These are phyloP conservation scores for Cosmia pyralina DNA, from an alignment of 2,888 invertebrate species.

Conservation along the genomic window DNA sequence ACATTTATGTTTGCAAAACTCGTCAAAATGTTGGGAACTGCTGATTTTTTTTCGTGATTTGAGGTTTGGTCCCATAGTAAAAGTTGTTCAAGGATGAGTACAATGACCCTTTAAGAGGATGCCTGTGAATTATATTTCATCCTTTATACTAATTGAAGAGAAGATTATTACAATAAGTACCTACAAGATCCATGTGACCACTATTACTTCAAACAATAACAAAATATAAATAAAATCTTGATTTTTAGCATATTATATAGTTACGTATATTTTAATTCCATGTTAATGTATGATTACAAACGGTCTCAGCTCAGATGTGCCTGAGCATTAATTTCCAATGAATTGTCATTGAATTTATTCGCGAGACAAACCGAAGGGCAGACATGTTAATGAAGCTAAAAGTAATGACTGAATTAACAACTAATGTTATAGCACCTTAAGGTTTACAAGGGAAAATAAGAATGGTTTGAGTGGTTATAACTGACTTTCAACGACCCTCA, in stretches of 20 bases:
- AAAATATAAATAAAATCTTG: not conserved
- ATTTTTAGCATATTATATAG: not conserved
- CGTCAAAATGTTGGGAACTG: too few relatives aligned
- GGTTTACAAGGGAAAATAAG: conserved; percentile 16
- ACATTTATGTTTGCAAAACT: too few relatives aligned
- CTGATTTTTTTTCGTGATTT: too few relatives aligned
- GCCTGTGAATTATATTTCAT: too few relatives aligned
- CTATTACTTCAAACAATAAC: not conserved
- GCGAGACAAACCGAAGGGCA: conserved; percentile 33
- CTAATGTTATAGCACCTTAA: conserved; percentile 43
- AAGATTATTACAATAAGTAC: too few relatives aligned
- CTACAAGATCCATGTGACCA: not conserved
- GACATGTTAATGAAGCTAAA: conserved; percentile 52
- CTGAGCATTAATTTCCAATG: conserved; percentile 60
- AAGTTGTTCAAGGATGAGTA: too few relatives aligned
- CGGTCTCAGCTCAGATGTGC: conserved; percentile 63
- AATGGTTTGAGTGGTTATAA: not conserved
- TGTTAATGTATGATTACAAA: conserved; percentile 60
- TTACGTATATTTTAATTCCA: conserved; percentile 48
- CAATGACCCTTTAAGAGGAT: too few relatives aligned
- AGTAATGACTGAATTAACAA: conserved; percentile 52
- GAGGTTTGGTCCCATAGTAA: too few relatives aligned
- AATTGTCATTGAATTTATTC: conserved; percentile 64
- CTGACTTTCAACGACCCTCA: not conserved
- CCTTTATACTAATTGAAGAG: not conserved